Base-by-base conservation (phyloP, 2,797 vertebrate genomes). In the Premnoplex brunnescens region DNA sequence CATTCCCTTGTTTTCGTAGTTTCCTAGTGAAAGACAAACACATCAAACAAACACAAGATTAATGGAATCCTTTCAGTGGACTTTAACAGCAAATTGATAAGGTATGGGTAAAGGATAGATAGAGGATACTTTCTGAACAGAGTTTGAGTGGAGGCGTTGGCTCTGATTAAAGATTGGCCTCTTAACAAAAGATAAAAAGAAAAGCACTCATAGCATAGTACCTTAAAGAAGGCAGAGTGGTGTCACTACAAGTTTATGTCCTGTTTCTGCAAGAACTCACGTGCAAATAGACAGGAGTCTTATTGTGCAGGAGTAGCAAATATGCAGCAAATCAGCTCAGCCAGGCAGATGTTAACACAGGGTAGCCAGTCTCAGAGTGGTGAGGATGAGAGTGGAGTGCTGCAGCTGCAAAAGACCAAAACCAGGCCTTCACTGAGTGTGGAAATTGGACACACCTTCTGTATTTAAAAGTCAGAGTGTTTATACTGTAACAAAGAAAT, bases 391-490 rank as follows among this genome's bases (percentile, higher is more conserved):
- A 34, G 14, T 30, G 18, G 32, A 39, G 34, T 14, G 2, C 27
- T 85, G 39, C 39, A 59, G n/a, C 30, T 64, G 9, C 22, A n/a
- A 48, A 67, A 85, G 55, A 2, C 27, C 34, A 10, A 48, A 78
- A 63, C 16, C 26, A 24, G 5, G 13, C 3, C 2, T 2, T 17
- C 39, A 39, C 6, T 20, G 18, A 27, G 2, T 8, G 10, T 34
- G 24, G 19, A 59, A 88, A 68, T 2, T 1, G 1, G 6, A 49
- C 3, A 19, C 6, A 48, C 5, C 3, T 60, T 62, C 23, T 66
- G 5, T 36, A 56, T 71, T 62, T 76, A 76, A 67, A 79, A 82
- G 19, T 21, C 22, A 55, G 19, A 44, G 5, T 51, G 34, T 58
- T 81, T 27, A 32, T 23, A 13, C 2, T 12, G 9, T 36, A 30